phyloP scores from a whole-genome alignment of 2,888 invertebrate species.

The Acronicta aceris region DNA sequence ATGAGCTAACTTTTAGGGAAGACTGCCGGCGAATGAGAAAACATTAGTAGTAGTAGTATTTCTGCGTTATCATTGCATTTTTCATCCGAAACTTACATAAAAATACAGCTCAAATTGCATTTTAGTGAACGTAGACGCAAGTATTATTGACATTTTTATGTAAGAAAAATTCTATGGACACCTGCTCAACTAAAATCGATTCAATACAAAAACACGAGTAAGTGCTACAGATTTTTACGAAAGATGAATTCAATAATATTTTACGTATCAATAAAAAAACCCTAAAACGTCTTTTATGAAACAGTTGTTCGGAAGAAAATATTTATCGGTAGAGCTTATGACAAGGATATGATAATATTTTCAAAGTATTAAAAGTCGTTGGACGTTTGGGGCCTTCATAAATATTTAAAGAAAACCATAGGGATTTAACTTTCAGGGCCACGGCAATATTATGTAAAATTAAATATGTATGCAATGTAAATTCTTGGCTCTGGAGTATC shows the following conservation, averaged over 20 bases:
- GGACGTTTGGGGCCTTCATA: conserved; percentile 76
- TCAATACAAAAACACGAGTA: too few species aligned
- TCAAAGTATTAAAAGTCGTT: conserved; percentile 78
- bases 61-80: conserved; percentile 61
- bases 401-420: conserved; percentile 82
- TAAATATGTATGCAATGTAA: conserved; percentile 52
- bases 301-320: conserved; percentile 60
- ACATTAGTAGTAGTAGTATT: conserved; percentile 78
- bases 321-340: conserved; percentile 69
- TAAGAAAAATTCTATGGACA: too few species aligned
- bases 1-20: conserved; percentile 83
- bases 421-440: conserved; percentile 76
- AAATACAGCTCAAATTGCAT: too few species aligned
- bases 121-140: too few species aligned
- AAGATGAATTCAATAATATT: conserved; percentile 29
- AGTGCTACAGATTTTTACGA: conserved; percentile 10
- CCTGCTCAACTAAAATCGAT: too few species aligned
- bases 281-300: conserved; percentile 53
- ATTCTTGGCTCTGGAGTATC: conserved; percentile 19
- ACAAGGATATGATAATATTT: conserved; percentile 77
- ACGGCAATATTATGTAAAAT: conserved; percentile 63
- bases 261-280: conserved; percentile 45
- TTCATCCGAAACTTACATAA: conserved; percentile 8
- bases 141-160: too few species aligned
- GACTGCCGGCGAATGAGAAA: conserved; percentile 82